Percentiles rank a stretch among this genome's conserved stretches.
phyloP scores from a whole-genome alignment of 2,888 invertebrate species.

The Eupithecia centaureata region DNA sequence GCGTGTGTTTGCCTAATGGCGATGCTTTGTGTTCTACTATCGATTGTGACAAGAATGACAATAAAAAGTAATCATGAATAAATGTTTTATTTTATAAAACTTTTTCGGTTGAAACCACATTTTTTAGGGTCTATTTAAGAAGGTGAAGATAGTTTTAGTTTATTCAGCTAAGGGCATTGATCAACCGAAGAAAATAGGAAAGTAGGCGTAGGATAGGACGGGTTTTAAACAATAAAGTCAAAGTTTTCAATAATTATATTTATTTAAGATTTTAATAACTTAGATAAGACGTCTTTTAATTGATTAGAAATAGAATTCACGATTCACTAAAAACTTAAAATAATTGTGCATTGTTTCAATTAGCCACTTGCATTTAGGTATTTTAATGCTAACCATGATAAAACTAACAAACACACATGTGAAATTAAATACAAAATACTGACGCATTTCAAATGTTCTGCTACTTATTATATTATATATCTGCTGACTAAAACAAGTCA shows the following conservation, averaged over 20 bases:
- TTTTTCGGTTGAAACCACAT: not conserved
- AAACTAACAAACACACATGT: not conserved
- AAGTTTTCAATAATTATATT: slow-evolving; percentile 27
- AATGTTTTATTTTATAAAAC: not conserved
- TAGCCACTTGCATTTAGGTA: not conserved
- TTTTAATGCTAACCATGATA: not conserved
- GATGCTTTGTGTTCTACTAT: slow-evolving; percentile 68
- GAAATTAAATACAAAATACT: not conserved
- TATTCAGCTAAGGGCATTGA: not conserved
- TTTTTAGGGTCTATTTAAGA: not conserved
- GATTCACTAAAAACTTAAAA: slow-evolving; percentile 7
- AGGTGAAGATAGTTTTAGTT: not conserved
- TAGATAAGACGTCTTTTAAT: slow-evolving; percentile 47
- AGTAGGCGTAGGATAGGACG: not conserved
- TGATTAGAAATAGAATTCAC: slow-evolving; percentile 26
- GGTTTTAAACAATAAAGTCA: slow-evolving; percentile 7
- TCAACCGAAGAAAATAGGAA: not conserved
- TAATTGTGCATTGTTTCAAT: not conserved
- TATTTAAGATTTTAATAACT: slow-evolving; percentile 39
- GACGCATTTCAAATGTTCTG: not conserved
- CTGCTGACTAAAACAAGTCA: not conserved
- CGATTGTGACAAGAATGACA: slow-evolving; percentile 47
- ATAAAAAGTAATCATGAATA: not conserved
- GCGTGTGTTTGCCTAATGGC: slow-evolving; percentile 67
- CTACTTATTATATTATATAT: not conserved